Base-by-base conservation (phyloP, 1,140 invertebrate species). In the Drosophila sulfurigaster region DNA sequence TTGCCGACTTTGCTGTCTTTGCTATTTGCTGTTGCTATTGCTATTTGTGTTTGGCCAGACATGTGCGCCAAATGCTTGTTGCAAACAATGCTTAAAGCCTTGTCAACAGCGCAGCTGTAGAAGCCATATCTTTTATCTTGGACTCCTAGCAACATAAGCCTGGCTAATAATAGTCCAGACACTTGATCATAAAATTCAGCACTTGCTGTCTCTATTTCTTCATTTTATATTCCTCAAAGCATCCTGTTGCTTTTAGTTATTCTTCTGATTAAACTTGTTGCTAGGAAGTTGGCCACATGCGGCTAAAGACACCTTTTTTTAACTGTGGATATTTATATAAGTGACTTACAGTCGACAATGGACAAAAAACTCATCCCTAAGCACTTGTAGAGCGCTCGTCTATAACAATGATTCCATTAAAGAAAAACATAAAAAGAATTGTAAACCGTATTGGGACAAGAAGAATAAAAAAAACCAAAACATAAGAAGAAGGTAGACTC, bases 61-160 rank as follows among this genome's bases (percentile, higher is more conserved):
- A 77, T 63, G 56, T 75, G 81, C 64, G 48, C 38, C 67, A 72
- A 73, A 59, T 73, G 70, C 62, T 79, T 81, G 56, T 62, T 63
- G 71, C 71, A 75, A 85, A 75, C 68, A 81, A 81, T 81, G 59
- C 82, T 75, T 81, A 67, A 73, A 79, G 52, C 62, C 54, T 52
- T 28, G 67, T 72, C 71, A 66, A 75, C 78, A 38, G 67, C 60
- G 58, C 71, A 86, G 65, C 62, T 78, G 75, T 60, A 8, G 35
- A 38, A 38, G 35, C 35, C 32, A 32, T 8, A 8, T 32, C 32
- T 32, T 8, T 58, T 75, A 13, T 15, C 13, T 16, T 8, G 13
- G 8, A 10, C 10, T 10, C 10, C 35, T 10, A 38, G 35, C 35
- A 8, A 38, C 8, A 25, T 25, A 49, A 49, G 11, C 43, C 52